These are phyloP conservation scores for Alectoris magna DNA, from an alignment of 2,797 vertebrate genomes.

Conservation along the genomic window DNA sequence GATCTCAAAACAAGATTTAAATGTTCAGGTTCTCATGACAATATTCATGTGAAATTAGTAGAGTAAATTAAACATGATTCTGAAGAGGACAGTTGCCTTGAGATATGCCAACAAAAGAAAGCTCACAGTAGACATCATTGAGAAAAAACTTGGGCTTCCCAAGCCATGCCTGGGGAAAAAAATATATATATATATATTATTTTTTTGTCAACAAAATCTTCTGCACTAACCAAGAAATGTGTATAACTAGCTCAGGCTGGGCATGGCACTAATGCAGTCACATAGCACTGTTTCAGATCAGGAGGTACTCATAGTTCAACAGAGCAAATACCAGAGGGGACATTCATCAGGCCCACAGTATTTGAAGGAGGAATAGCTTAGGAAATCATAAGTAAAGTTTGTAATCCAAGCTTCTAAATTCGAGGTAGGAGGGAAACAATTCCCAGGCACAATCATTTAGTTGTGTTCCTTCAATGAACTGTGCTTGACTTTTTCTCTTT, in stretches of 20 bases:
- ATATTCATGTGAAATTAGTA: neutral
- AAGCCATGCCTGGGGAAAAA: neutral
- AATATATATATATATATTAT: neutral
- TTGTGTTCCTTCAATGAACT: neutral
- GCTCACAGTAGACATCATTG: neutral
- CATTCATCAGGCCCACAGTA: neutral
- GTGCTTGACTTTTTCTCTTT: neutral
- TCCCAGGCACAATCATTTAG: neutral
- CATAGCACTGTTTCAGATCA: neutral
- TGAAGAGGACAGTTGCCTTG: neutral
- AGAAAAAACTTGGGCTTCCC: neutral
- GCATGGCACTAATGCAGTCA: neutral
- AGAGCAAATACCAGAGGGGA: neutral
- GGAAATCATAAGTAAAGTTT: neutral
- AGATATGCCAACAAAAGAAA: neutral
- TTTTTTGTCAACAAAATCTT: neutral
- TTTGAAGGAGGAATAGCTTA: neutral
- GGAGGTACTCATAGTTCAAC: neutral
- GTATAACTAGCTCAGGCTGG: neutral
- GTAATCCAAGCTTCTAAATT: neutral
- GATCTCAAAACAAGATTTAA: constrained; percentile 2
- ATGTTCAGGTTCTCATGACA: neutral
- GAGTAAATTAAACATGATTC: neutral
- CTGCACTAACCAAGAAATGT: neutral
- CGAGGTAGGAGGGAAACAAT: neutral